Percentiles rank a stretch among this genome's conserved stretches.
Conservation (phyloP, 2,113 vertebrate species). For the Lichenostomus cassidix region DNA sequence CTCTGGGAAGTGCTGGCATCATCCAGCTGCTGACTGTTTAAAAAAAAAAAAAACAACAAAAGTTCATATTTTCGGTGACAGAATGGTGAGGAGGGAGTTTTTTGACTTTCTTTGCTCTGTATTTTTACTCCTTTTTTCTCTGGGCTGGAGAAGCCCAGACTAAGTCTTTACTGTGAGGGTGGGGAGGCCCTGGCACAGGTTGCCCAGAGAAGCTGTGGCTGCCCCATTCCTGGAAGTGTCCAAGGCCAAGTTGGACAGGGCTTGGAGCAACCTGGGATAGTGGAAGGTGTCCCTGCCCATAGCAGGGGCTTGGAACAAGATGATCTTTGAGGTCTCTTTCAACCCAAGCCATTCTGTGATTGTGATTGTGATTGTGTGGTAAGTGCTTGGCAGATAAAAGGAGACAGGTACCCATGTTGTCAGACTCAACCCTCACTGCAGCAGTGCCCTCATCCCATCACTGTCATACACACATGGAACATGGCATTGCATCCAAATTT, state of each 20-base stretch:
- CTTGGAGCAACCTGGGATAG: not conserved
- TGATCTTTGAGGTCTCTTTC: not conserved
- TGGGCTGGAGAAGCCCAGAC: not conserved
- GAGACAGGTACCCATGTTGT: not conserved
- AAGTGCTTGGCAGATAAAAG: not conserved
- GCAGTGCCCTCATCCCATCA: rapidly evolving
- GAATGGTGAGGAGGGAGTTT: not conserved
- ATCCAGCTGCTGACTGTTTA: not conserved
- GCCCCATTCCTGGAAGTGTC: not conserved
- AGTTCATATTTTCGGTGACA: not conserved
- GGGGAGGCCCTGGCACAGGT: rapidly evolving
- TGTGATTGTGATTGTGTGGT: not conserved
- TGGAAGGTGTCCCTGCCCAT: not conserved
- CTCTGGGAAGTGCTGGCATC: not conserved
- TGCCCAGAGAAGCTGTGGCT: not conserved
- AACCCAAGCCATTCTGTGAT: not conserved
- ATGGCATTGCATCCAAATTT: not conserved
- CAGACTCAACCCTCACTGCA: not conserved
- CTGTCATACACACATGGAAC: not conserved
- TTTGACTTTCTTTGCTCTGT: not conserved
- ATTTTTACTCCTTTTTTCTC: not conserved
- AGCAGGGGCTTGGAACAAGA: not conserved
- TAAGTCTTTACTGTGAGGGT: not conserved
- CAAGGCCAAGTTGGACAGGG: rapidly evolving
- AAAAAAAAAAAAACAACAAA: not conserved